Conservation (phyloP, 2,797 vertebrate genomes). For the Pantherophis alleghaniensis region DNA sequence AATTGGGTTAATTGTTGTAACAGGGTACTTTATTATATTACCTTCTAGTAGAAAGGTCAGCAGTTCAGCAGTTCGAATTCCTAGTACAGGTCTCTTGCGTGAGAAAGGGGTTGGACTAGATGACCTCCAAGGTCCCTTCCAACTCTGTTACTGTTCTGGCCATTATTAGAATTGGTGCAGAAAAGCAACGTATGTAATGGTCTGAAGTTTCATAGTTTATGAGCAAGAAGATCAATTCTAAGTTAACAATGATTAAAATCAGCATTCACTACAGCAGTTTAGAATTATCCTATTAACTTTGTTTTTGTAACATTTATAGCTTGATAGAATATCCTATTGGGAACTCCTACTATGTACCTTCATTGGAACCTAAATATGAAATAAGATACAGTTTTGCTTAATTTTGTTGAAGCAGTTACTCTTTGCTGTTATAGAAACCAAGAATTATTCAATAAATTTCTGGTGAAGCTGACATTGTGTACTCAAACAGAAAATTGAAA, state of each 20-base stretch:
- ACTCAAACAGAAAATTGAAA: slow-evolving; percentile 16
- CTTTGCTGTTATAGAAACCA: slow-evolving; percentile 37
- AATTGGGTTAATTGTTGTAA: background rate
- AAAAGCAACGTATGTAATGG: slow-evolving; percentile 52
- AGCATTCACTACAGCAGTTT: slow-evolving; percentile 62
- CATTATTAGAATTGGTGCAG: background rate
- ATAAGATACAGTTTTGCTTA: slow-evolving; percentile 22
- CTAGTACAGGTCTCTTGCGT: too few relatives aligned
- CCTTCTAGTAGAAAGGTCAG: background rate
- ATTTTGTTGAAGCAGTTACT: slow-evolving; percentile 21
- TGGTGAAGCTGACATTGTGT: background rate
- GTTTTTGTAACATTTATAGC: slow-evolving; percentile 60
- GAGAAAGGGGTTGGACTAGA: too few relatives aligned
- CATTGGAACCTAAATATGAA: slow-evolving; percentile 35
- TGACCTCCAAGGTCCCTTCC: too few relatives aligned
- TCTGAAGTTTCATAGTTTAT: slow-evolving; percentile 52
- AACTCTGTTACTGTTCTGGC: background rate
- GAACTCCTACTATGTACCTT: slow-evolving; percentile 30
- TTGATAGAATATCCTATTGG: slow-evolving; percentile 32
- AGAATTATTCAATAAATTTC: slow-evolving; percentile 28
- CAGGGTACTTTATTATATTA: background rate
- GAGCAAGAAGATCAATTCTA: slow-evolving; percentile 53
- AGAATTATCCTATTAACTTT: slow-evolving; percentile 63
- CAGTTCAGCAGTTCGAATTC: too few relatives aligned
- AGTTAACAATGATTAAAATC: slow-evolving; percentile 64